phyloP scores from a whole-genome alignment of 35 echinoderm and acorn worm species.

The Heliocidaris tuberculata region DNA sequence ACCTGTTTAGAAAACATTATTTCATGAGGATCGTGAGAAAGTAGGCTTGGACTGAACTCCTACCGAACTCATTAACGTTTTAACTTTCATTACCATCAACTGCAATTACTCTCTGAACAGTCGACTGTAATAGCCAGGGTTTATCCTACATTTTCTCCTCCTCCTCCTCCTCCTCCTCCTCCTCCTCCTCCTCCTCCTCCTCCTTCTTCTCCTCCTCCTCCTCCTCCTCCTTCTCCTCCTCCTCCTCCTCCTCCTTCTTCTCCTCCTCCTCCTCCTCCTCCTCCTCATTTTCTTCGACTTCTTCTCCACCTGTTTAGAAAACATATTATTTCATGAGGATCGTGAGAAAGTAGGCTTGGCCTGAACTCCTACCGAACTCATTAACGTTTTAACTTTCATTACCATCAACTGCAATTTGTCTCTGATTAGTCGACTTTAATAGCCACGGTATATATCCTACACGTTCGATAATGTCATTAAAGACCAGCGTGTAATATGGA shows the following conservation, averaged over 20 bases:
- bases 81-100: constrained; percentile 12
- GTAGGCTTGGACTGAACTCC: background rate
- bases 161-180: background rate
- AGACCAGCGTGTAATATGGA: constrained; percentile 20
- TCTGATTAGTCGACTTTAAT: background rate
- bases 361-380: constrained; percentile 7
- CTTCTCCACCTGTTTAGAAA: background rate
- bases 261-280: background rate
- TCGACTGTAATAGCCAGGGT: background rate
- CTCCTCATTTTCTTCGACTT: background rate
- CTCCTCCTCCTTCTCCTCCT: background rate
- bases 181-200: background rate
- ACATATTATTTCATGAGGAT: background rate
- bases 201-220: background rate
- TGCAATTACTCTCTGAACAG: constrained; percentile 18
- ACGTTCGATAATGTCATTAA: constrained; percentile 12
- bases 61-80: background rate
- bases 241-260: too few species aligned
- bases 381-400: background rate
- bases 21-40: background rate
- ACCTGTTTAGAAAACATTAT: background rate
- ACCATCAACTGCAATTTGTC: constrained; percentile 28
- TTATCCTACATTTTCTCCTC: background rate
- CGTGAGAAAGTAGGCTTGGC: background rate
- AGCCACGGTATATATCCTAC: background rate